Evolutionary conservation across 2,797 vertebrate genomes (phyloP).

Genomic region (Galaxias olidus): DNA sequence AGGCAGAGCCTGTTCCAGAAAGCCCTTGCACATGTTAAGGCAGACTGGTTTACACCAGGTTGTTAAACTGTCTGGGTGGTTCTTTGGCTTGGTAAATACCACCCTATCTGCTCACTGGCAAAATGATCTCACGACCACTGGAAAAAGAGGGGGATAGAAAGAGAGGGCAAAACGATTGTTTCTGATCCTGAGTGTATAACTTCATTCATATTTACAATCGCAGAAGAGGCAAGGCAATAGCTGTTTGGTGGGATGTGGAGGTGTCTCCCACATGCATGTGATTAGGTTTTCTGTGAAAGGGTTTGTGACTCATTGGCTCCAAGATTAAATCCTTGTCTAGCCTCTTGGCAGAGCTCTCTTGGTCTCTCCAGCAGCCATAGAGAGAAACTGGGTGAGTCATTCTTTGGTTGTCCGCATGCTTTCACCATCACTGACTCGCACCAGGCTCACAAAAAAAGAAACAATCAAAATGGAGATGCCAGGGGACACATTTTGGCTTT

Average conservation of each 20-base stretch:
- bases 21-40: conserved; percentile 39
- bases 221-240: conserved; percentile 38
- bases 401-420: conserved; percentile 25
- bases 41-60: conserved; percentile 59
- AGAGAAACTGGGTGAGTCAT: conserved; percentile 61
- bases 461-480: conserved; percentile 16
- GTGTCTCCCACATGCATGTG: conserved; percentile 62
- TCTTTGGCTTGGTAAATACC: conserved; percentile 39
- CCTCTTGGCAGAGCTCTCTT: conserved; percentile 51
- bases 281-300: conserved; percentile 65
- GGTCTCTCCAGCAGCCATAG: conserved; percentile 52
- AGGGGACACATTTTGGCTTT: background rate
- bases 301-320: conserved; percentile 74
- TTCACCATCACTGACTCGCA: conserved; percentile 42
- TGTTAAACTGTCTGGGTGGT: conserved; percentile 55
- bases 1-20: conserved; percentile 32
- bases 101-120: conserved; percentile 25
- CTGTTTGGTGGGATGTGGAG: conserved; percentile 48
- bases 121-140: conserved; percentile 5
- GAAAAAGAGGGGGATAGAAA: background rate
- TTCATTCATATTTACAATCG: conserved; percentile 41
- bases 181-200: conserved; percentile 44
- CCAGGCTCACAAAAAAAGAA: conserved; percentile 16
- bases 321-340: conserved; percentile 64
- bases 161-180: conserved; percentile 34